Conservation (phyloP, 2,113 vertebrate genomes). For the Sclerurus mexicanus region DNA sequence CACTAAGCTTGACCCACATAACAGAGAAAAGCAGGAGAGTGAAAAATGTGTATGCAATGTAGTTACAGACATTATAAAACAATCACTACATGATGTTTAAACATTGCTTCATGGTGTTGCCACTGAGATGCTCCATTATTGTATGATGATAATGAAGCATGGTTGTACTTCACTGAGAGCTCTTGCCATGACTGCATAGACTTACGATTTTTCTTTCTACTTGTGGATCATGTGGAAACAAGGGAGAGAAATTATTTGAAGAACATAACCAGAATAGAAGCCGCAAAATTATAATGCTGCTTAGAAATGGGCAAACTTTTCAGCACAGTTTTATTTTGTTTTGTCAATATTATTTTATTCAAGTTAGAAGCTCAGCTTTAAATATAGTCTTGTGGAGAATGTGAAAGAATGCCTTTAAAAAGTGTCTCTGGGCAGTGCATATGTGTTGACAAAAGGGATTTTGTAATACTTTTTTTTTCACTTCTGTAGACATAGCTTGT, state of each 20-base stretch:
- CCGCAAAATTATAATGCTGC: not conserved
- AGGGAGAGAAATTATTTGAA: not conserved
- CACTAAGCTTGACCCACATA: not conserved
- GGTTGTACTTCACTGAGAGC: not conserved
- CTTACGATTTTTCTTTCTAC: not conserved
- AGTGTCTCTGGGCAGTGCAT: not conserved
- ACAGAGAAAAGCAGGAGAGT: not conserved
- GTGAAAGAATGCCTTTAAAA: not conserved
- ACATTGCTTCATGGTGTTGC: conserved; percentile 6
- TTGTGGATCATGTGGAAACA: not conserved
- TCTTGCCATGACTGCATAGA: not conserved
- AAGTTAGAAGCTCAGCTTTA: not conserved
- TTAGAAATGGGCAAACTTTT: not conserved
- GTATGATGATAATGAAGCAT: not conserved
- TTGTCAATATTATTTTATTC: not conserved
- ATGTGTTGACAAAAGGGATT: not conserved
- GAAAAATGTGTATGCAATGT: not conserved
- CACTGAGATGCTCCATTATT: not conserved
- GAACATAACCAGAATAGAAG: not conserved
- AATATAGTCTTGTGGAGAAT: not conserved
- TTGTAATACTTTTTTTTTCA: not conserved
- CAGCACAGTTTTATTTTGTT: not conserved
- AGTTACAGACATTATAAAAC: not conserved
- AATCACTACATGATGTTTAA: not conserved
- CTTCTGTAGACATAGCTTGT: not conserved